These are phyloP conservation scores for Megastigmus dorsalis DNA, from an alignment of 2,888 invertebrate genomes.

Conservation along the genomic window DNA sequence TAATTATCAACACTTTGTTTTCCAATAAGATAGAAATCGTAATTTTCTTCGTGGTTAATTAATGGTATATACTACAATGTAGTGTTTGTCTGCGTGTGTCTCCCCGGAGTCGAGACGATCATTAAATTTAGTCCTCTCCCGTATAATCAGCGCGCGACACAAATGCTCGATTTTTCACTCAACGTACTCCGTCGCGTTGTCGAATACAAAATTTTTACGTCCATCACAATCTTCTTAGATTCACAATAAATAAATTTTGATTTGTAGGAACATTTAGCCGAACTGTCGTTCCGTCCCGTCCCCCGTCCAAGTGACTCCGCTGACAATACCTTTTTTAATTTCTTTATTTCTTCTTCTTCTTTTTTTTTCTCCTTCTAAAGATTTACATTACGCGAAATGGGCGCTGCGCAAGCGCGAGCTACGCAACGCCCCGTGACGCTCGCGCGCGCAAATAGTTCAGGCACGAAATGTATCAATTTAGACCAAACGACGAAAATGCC, in stretches of 20 bases:
- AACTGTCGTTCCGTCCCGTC: conserved; percentile 57
- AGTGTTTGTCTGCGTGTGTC: conserved; percentile 8
- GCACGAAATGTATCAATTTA: conserved; percentile 60
- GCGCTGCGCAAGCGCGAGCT: neutral
- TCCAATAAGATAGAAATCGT: conserved; percentile 47
- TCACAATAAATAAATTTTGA: conserved; percentile 56
- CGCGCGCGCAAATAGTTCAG: conserved; percentile 50
- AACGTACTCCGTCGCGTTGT: conserved; percentile 47
- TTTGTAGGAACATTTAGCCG: conserved; percentile 57
- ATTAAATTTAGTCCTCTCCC: too few species aligned
- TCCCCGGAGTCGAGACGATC: conserved; percentile 24
- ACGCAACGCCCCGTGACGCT: neutral
- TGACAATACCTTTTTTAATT: conserved; percentile 11
- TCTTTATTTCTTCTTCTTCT: too few species aligned
- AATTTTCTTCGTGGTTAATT: conserved; percentile 40
- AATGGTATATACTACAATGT: conserved; percentile 51
- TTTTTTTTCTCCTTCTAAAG: too few species aligned
- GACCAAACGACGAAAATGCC: conserved; percentile 59
- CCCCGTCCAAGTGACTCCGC: conserved; percentile 53
- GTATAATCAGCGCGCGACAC: too few species aligned
- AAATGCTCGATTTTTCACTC: conserved; percentile 43
- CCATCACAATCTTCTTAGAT: conserved; percentile 54
- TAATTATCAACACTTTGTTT: conserved; percentile 45
- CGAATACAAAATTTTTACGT: conserved; percentile 56
- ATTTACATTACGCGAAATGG: too few species aligned